Conservation (phyloP, 2,888 invertebrate genomes). For the Spodoptera littoralis region DNA sequence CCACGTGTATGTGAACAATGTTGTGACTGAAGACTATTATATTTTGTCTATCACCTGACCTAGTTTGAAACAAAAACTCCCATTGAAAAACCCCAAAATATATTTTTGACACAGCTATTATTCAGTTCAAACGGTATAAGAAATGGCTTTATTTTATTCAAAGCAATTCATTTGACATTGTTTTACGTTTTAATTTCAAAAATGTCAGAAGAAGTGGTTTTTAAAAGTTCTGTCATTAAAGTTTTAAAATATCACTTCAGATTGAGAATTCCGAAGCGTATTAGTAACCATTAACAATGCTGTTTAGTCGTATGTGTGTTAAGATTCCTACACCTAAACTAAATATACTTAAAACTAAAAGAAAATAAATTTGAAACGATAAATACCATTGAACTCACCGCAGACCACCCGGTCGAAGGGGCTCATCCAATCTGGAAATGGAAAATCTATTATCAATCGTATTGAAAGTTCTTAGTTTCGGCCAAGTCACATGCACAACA, state of each 20-base stretch:
- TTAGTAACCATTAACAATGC: constrained; percentile 39
- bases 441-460: constrained; percentile 90
- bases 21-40: constrained; percentile 14
- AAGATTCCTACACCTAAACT: constrained; percentile 62
- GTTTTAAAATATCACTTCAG: constrained; percentile 39
- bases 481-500: constrained; percentile 77
- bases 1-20: background rate
- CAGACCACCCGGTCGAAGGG: constrained; percentile 98
- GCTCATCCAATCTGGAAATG: constrained; percentile 97
- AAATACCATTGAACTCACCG: constrained; percentile 97
- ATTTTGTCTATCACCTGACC: constrained; percentile 23
- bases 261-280: constrained; percentile 33
- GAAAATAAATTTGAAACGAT: constrained; percentile 90
- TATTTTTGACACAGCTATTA: constrained; percentile 16
- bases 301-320: constrained; percentile 60
- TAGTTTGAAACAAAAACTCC: background rate
- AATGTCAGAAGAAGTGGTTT: constrained; percentile 38
- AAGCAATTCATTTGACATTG: constrained; percentile 25
- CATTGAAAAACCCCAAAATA: constrained; percentile 5
- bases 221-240: constrained; percentile 39
- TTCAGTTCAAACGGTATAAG: constrained; percentile 17
- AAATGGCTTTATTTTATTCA: constrained; percentile 27
- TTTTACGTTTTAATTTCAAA: constrained; percentile 30
- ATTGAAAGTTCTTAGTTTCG: constrained; percentile 84
- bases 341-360: constrained; percentile 86